A percentile compares a stretch with the other conserved stretches of the same genome.
Evolutionary conservation across 1,140 invertebrate genomes (phyloP).

Genomic region (Aleiodes sp.): DNA sequence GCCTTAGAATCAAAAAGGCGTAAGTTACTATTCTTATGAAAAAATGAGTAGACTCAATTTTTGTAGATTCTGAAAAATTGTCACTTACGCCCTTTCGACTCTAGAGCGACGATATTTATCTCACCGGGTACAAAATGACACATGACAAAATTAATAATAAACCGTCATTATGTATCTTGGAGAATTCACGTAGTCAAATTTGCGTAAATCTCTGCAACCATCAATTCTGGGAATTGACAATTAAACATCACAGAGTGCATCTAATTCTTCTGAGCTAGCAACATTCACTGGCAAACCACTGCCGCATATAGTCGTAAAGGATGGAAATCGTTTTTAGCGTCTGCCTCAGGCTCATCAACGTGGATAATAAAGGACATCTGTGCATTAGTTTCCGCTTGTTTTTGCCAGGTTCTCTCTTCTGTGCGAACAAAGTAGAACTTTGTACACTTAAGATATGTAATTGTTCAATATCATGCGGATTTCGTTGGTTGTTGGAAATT

Average conservation of each 20-base stretch:
- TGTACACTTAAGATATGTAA: slow-evolving; percentile 1
- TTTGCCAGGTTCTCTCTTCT: neutral
- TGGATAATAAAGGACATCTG: slow-evolving; percentile 12
- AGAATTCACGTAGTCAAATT: neutral
- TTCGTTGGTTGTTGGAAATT: neutral
- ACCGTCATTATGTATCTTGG: no score
- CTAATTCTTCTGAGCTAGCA: slow-evolving; percentile 6
- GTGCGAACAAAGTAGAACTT: neutral
- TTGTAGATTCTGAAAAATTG: no score
- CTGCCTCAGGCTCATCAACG: slow-evolving; percentile 15
- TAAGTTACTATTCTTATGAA: no score
- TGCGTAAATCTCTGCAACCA: neutral
- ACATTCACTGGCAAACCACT: neutral
- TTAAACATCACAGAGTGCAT: slow-evolving; percentile 2
- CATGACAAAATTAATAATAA: no score
- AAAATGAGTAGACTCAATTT: no score
- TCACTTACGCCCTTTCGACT: no score
- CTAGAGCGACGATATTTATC: no score
- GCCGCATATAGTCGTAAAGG: slow-evolving; percentile 1
- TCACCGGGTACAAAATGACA: no score
- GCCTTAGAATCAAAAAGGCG: no score
- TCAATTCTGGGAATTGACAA: neutral
- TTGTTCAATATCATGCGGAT: neutral
- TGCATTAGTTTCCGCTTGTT: slow-evolving; percentile 4
- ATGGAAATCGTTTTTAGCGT: neutral